Evolutionary conservation across 2,888 invertebrate genomes (phyloP), one percentile per base, ranked within the genome.

Genomic region (Drosophila paracracens): DNA sequence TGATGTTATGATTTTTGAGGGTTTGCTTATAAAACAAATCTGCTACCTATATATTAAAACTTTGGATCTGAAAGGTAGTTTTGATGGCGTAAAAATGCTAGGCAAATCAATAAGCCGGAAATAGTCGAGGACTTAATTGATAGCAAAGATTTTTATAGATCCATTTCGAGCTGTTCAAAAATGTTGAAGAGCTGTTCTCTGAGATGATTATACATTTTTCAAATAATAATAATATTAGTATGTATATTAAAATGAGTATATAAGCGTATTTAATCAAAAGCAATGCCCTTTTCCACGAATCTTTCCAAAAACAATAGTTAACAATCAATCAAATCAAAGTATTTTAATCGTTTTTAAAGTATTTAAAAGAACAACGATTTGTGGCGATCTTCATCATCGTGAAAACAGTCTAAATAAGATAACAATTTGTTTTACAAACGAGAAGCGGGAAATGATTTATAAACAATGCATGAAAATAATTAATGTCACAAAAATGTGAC

Each of bases 321-420:
- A 46, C 21, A 46, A 25, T 25, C 25, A 16, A 25, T 21, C 8
- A 21, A 21, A 13, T 7, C 1, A 7, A 46, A 7, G 7, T 46
- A 25, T 1, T 13, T 21, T 7, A 16, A 25, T 46, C 46, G 4
- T 7, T 46, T 25, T 46, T 46, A 25, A 46, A 46, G 4, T 21
- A 21, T 21, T 46, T 43, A 13, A 31, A 31, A 8, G 31, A 8
- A 0, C 2, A 46, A 25, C 16, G 13, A 25, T 2, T 25, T 16
- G 10, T 25, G 8, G 46, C 13, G 25, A 25, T 46, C 1, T 46
- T 46, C 46, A 46, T 25, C 8, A 8, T 4, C 25, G 27, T 18
- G 10, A 18, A 27, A 50, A 31, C 16, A n/a, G 33, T 25, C 58
- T 62, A 74, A 74, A 74, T 74, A 74, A 53, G 68, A 60, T 40